Evolutionary conservation across 2,797 vertebrate species (phyloP), one percentile per base, ranked within the genome.

Genomic region (Acanthopagrus latus): DNA sequence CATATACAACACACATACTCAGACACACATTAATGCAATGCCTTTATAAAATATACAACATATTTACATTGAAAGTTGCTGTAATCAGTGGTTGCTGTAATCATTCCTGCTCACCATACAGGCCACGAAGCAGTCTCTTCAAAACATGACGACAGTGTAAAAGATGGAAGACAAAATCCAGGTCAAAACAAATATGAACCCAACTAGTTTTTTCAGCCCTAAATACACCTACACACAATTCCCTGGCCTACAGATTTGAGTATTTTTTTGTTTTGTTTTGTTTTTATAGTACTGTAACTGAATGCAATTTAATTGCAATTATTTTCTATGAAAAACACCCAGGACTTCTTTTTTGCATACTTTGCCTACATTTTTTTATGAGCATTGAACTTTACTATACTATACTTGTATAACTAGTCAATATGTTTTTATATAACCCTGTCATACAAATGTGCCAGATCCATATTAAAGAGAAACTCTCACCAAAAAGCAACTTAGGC

Each of bases 1-100:
- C 54, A 65, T 41, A 55, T 38, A 64, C 56, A 78, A 63, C 23
- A 33, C 44, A 43, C 38, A 48, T 10, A 21, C 64, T 20, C 18
- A 72, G 52, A 33, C 41, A 8, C 12, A 52, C 29, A 4, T 25
- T 21, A 29, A 29, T 29, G 1, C 4, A 29, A 29, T 29, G 29
- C 29, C 5, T 21, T 46, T 44, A 50, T 56, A 64, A 44, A 71
- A 21, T 64, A 17, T 5, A 10, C 41, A 21, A 11, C 12, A 17
- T 18, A 13, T 23, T 20, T n/a, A 20, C n/a, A 43, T 33, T 29
- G 20, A 20, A 51, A 7, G 25, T 41, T 57, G 18, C 10, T 47
- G 20, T 11, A 29, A 25, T 50, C 16, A 25, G 21, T 23, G 13
- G 11, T 29, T 29, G 29, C 29, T 29, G 29, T 29, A 29, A 29